These are phyloP conservation scores for Atta cephalotes DNA, from an alignment of 1,140 invertebrate species.

Conservation along the genomic window DNA sequence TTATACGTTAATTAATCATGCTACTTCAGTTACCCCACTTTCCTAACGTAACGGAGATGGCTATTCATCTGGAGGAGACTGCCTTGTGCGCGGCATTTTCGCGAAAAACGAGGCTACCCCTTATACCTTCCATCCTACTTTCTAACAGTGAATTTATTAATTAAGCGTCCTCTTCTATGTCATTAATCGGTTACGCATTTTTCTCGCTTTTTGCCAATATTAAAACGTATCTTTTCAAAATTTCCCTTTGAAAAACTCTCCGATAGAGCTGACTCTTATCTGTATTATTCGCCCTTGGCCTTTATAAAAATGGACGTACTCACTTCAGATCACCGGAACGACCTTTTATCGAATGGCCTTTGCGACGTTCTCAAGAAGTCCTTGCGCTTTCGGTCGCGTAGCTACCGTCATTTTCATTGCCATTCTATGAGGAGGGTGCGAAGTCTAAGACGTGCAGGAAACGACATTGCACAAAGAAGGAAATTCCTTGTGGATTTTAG, in stretches of 20 bases:
- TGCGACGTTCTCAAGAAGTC: conserved; percentile 45
- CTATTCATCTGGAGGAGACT: conserved; percentile 74
- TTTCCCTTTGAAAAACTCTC: not conserved
- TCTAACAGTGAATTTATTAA: conserved; percentile 70
- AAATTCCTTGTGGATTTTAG: conserved; percentile 67
- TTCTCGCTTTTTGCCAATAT: not conserved
- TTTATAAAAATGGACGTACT: conserved; percentile 64
- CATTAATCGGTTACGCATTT: conserved; percentile 41
- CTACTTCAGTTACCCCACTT: conserved; percentile 74
- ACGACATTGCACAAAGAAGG: conserved; percentile 45
- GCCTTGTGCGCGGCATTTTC: conserved; percentile 70
- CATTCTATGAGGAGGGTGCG: conserved; percentile 56
- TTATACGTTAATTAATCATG: conserved; percentile 79
- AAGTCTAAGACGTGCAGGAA: conserved; percentile 62
- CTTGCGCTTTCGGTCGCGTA: conserved; percentile 41
- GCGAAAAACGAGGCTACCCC: conserved; percentile 68
- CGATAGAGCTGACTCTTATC: conserved; percentile 57
- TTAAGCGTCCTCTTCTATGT: conserved; percentile 61
- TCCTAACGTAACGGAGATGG: conserved; percentile 73
- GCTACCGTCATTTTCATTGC: conserved; percentile 67
- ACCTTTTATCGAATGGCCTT: conserved; percentile 72
- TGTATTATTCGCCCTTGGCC: conserved; percentile 69
- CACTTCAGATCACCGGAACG: conserved; percentile 61
- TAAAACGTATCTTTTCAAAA: not conserved
- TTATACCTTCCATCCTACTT: conserved; percentile 39